Evolutionary conservation across 2,888 invertebrate genomes (phyloP), one percentile per base, ranked within the genome.

Genomic region (Dicycla oo): DNA sequence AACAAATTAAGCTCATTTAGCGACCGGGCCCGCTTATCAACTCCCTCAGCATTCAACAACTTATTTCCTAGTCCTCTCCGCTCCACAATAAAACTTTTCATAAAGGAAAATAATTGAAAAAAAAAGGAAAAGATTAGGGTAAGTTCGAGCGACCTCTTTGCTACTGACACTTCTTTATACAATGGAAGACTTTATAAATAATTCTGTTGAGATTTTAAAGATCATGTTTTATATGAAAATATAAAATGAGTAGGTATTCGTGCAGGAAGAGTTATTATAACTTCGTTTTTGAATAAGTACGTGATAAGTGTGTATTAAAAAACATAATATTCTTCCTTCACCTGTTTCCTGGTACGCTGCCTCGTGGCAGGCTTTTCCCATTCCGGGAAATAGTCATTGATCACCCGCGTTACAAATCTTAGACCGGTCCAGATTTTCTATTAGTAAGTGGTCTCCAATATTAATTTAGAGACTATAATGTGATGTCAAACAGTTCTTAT

Each of bases 1-100:
- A 88, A 90, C 92, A 93, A 94, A 94, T 94, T 91, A 93, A 92
- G 92, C 92, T 93, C 92, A 93, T 94, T 94, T 92, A 85, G 83
- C 74, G 85, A 82, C 80, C 83, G 80, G 76, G 61, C 69, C 54
- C 78, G 75, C 83, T 80, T 83, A 87, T 87, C 86, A 83, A 85
- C 81, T 77, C 77, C 78, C 86, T 82, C 82, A 85, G 88, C 88
- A 88, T 88, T 88, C 89, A 83, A 82, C 82, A 83, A 85, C 82
- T 81, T 85, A 86, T 84, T 88, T 87, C 81, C 82, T 86, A 75
- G 74, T 70, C 68, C 61, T 68, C 64, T 54, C 45, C 57, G 47
- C 63, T 53, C 62, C 53, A 79, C 79, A 80, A 79, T 77, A 70
- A 82, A 85, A 86, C 75, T 87, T 86, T 84, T 72, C 57, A 73